Evolutionary conservation across 2,888 invertebrate species (phyloP).

Genomic region (Eustalomyia histrio): DNA sequence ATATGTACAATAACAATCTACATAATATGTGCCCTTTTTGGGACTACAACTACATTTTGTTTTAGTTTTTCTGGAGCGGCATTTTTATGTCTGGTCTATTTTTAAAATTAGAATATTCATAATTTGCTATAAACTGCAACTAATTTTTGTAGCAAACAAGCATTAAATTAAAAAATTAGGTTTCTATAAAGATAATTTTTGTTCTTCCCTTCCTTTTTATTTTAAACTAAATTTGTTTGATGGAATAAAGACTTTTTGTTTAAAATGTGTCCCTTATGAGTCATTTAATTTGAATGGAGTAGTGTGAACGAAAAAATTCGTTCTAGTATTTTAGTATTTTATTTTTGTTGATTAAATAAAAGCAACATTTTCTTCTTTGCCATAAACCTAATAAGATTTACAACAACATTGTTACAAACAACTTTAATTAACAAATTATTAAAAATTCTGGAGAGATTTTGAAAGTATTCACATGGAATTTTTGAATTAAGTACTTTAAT

Average conservation of each 20-base stretch:
- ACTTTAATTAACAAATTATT: too few relatives aligned
- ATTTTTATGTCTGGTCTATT: constrained; percentile 36
- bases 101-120: constrained; percentile 53
- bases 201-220: constrained; percentile 20
- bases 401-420: too few relatives aligned
- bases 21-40: constrained; percentile 27
- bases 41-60: constrained; percentile 8
- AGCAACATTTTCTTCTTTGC: not conserved
- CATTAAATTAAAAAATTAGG: constrained; percentile 67
- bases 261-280: constrained; percentile 45
- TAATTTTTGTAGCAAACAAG: constrained; percentile 66
- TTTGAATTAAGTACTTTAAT: too few relatives aligned
- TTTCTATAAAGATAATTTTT: constrained; percentile 29
- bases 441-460: too few relatives aligned
- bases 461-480: too few relatives aligned
- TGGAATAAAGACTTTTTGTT: constrained; percentile 28
- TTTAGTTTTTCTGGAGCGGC: constrained; percentile 8
- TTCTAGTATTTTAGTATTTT: not conserved
- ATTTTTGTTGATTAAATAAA: not conserved
- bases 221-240: not conserved
- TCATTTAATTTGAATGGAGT: constrained; percentile 17
- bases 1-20: too few relatives aligned
- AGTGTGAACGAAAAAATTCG: constrained; percentile 13
- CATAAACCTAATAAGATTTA: too few relatives aligned
- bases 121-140: constrained; percentile 66